These are phyloP conservation scores for Xenopus borealis DNA, from an alignment of 2,113 vertebrate species.

Conservation along the genomic window DNA sequence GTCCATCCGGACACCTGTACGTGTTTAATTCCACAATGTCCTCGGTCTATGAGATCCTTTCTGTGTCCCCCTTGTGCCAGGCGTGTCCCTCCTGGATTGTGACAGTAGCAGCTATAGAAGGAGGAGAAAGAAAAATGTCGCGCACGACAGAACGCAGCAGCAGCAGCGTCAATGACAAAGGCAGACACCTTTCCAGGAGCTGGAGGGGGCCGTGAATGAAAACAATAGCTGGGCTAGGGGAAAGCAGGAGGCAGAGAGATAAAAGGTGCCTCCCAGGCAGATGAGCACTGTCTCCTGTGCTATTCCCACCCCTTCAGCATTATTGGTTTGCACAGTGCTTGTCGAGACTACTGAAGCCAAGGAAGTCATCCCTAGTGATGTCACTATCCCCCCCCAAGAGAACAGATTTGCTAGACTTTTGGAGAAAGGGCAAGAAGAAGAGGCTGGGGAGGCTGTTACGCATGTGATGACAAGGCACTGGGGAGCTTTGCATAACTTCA, in stretches of 20 bases:
- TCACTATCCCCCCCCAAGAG: slow-evolving; percentile 8
- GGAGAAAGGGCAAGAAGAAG: not conserved
- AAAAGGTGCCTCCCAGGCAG: slow-evolving; percentile 19
- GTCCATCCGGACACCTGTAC: slow-evolving; percentile 14
- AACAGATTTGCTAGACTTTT: not conserved
- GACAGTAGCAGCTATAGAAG: not conserved
- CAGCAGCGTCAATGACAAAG: slow-evolving; percentile 5
- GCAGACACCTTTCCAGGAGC: slow-evolving; percentile 30
- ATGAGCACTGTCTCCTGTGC: slow-evolving; percentile 4
- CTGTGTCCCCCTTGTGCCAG: slow-evolving; percentile 21
- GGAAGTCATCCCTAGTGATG: not conserved
- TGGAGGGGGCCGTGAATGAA: slow-evolving; percentile 15
- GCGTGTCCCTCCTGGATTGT: slow-evolving; percentile 34
- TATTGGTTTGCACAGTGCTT: slow-evolving; percentile 1
- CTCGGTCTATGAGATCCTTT: too few relatives aligned
- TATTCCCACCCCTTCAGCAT: slow-evolving; percentile 9
- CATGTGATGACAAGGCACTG: too few relatives aligned
- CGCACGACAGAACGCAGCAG: slow-evolving; percentile 9
- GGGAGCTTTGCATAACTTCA: too few relatives aligned
- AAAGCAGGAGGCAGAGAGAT: not conserved
- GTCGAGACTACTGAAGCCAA: not conserved
- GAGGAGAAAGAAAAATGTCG: slow-evolving; percentile 4
- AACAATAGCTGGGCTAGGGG: slow-evolving; percentile 19
- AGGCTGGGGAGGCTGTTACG: too few relatives aligned
- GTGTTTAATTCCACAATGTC: slow-evolving; percentile 17